Evolutionary conservation across 2,797 vertebrate species (phyloP).

Genomic region (Thaleichthys pacificus): DNA sequence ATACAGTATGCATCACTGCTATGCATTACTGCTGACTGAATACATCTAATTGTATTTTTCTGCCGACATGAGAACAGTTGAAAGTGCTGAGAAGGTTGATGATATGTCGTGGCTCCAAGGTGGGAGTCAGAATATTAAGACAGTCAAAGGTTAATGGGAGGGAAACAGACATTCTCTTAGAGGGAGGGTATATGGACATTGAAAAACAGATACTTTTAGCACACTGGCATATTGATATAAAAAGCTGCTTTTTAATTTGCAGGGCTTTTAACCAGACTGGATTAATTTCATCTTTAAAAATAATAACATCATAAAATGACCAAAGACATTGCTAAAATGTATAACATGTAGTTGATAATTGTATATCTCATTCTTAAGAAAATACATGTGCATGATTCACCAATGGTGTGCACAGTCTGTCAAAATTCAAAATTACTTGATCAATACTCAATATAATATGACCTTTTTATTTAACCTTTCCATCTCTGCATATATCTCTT

Average conservation of each 20-base stretch:
- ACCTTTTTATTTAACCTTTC: background rate
- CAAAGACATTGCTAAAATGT: too few relatives aligned
- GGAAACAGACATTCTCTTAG: conserved; percentile 60
- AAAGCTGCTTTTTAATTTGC: conserved; percentile 26
- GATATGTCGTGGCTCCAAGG: conserved; percentile 63
- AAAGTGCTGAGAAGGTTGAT: conserved; percentile 65
- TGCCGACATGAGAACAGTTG: conserved; percentile 47
- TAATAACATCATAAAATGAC: too few relatives aligned
- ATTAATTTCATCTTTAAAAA: background rate
- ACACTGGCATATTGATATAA: conserved; percentile 23
- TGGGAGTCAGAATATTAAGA: conserved; percentile 71
- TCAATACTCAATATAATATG: conserved; percentile 9
- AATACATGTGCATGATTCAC: too few relatives aligned
- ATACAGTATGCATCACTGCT: too few relatives aligned
- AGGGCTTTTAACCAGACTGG: conserved; percentile 27
- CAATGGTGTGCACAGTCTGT: too few relatives aligned
- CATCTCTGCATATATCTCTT: background rate
- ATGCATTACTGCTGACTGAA: background rate
- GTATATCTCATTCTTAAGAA: too few relatives aligned
- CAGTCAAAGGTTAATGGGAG: conserved; percentile 75
- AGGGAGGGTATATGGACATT: conserved; percentile 40
- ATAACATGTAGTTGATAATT: too few relatives aligned
- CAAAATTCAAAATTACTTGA: background rate
- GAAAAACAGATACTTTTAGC: conserved; percentile 22
- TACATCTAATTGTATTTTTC: background rate